phyloP scores from a whole-genome alignment of 2,888 invertebrate species.

The Anorthoa munda region DNA sequence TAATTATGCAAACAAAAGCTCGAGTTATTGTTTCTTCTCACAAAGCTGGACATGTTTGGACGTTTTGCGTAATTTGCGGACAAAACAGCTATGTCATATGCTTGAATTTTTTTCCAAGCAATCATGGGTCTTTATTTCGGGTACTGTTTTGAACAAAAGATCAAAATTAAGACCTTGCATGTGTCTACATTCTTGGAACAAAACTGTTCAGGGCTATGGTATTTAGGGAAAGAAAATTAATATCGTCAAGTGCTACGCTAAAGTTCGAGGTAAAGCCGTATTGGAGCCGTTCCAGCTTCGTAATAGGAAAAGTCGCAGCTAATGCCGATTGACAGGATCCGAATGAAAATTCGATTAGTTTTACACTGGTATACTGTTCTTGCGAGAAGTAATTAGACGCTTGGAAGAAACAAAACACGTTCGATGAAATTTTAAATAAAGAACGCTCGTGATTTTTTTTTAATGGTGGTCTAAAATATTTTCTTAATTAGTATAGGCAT shows the following conservation, averaged over 20 bases:
- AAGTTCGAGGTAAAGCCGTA: constrained; percentile 67
- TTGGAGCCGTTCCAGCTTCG: constrained; percentile 72
- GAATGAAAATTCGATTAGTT: constrained; percentile 68
- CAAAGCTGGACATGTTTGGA: constrained; percentile 85
- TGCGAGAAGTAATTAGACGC: constrained; percentile 33
- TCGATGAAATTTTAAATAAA: constrained; percentile 18
- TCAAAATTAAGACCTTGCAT: constrained; percentile 33
- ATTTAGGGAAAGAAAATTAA: constrained; percentile 55
- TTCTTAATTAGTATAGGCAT: constrained; percentile 56
- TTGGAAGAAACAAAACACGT: constrained; percentile 29
- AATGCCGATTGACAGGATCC: constrained; percentile 66
- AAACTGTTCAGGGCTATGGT: constrained; percentile 18
- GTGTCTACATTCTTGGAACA: constrained; percentile 40
- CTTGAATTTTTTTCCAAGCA: constrained; percentile 56
- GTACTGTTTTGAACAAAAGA: constrained; percentile 41
- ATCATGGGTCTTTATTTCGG: constrained; percentile 48
- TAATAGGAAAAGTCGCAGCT: constrained; percentile 72
- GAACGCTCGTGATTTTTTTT: constrained; percentile 28
- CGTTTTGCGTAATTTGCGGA: constrained; percentile 88
- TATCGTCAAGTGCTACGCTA: constrained; percentile 62
- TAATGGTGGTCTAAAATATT: constrained; percentile 20
- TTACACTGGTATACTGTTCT: constrained; percentile 40
- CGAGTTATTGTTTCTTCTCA: constrained; percentile 85
- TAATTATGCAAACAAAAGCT: constrained; percentile 88
- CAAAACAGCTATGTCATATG: constrained; percentile 79